Evolutionary conservation across 2,888 invertebrate genomes (phyloP).

Genomic region (Drosophila acutilabella): DNA sequence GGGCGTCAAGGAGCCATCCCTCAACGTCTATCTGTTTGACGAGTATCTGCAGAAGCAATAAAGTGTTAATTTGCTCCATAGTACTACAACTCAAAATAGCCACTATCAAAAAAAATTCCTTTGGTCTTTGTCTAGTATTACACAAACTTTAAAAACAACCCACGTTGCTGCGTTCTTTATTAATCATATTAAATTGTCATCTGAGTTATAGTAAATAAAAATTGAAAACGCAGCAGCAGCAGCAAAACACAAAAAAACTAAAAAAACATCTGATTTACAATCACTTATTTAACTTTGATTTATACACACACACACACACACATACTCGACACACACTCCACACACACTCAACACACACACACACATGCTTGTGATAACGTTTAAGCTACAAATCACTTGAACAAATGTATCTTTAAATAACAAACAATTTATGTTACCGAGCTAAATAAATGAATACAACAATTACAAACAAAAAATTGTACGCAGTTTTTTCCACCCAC

Average conservation of each 20-base stretch:
- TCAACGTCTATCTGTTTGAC: slow-evolving; percentile 91
- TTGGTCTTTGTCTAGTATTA: slow-evolving; percentile 42
- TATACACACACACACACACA: slow-evolving; percentile 29
- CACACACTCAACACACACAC: neutral
- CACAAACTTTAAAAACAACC: slow-evolving; percentile 27
- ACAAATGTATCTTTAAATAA: slow-evolving; percentile 69
- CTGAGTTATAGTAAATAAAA: slow-evolving; percentile 63
- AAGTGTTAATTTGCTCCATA: slow-evolving; percentile 36
- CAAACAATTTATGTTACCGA: slow-evolving; percentile 55
- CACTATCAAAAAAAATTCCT: slow-evolving; percentile 36
- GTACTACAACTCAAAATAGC: slow-evolving; percentile 28
- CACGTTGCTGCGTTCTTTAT: slow-evolving; percentile 36
- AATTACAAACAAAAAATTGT: neutral
- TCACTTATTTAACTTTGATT: slow-evolving; percentile 56
- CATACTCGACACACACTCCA: slow-evolving; percentile 12
- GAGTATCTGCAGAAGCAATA: slow-evolving; percentile 86
- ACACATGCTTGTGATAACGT: slow-evolving; percentile 66
- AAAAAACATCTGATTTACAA: slow-evolving; percentile 56
- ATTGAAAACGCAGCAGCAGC: slow-evolving; percentile 50
- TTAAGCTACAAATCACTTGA: slow-evolving; percentile 63
- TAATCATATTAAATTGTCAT: slow-evolving; percentile 56
- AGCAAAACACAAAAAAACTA: slow-evolving; percentile 43
- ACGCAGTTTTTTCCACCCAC: slow-evolving; percentile 22
- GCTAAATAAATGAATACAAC: slow-evolving; percentile 57
- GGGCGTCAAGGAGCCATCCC: slow-evolving; percentile 87